Evolutionary conservation across 1,140 invertebrate genomes (phyloP).

Genomic region (Parapsyche elsis): DNA sequence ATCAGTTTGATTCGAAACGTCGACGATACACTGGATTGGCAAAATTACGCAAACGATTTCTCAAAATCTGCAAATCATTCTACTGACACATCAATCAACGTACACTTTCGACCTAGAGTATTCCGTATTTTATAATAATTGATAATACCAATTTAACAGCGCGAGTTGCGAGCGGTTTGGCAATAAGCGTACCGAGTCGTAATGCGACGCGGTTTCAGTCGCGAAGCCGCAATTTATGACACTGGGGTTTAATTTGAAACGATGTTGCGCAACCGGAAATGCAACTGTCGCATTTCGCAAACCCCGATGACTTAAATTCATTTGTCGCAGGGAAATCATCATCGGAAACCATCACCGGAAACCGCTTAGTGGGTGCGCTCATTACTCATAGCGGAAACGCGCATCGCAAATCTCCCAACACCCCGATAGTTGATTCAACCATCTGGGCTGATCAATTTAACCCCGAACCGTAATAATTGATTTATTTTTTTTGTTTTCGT

Average conservation of each 20-base stretch:
- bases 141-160: background rate
- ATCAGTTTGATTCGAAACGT: too few relatives aligned
- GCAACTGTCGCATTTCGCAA: conserved; percentile 17
- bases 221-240: conserved; percentile 32
- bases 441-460: too few relatives aligned
- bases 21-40: too few relatives aligned
- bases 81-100: too few relatives aligned
- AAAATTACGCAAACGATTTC: too few relatives aligned
- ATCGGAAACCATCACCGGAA: background rate
- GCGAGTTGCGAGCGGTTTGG: conserved; percentile 9
- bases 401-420: too few relatives aligned
- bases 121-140: too few relatives aligned
- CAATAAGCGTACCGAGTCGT: conserved; percentile 9
- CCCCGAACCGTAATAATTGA: too few relatives aligned
- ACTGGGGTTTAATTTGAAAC: conserved; percentile 20
- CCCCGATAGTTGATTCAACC: too few relatives aligned
- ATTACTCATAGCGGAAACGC: background rate
- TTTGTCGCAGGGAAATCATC: background rate
- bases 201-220: background rate
- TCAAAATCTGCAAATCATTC: too few relatives aligned
- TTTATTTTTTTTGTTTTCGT: too few relatives aligned
- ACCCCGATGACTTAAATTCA: background rate
- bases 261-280: conserved; percentile 14
- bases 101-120: too few relatives aligned
- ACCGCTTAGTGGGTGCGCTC: background rate